Evolutionary conservation across 2,113 vertebrate species (phyloP).

Genomic region (Anseranas semipalmata): DNA sequence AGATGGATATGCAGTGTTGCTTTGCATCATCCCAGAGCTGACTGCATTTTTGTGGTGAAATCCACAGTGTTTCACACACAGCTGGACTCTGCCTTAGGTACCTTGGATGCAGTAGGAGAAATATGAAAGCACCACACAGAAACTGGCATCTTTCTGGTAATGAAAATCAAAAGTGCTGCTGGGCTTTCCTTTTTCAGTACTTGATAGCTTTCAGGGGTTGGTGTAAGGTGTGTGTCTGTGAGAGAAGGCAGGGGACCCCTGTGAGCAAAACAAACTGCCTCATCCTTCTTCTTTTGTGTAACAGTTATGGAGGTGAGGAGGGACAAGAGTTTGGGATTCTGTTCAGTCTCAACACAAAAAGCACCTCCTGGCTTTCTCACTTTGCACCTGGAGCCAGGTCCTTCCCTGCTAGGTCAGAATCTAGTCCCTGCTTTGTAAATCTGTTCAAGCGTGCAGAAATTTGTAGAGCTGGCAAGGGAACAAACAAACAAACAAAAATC

Average conservation of each 20-base stretch:
- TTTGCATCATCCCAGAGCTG: background rate
- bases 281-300: background rate
- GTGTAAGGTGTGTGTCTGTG: rapidly evolving
- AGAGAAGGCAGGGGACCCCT: background rate
- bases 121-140: background rate
- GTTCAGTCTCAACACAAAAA: background rate
- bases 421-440: background rate
- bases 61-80: background rate
- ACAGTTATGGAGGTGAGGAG: background rate
- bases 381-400: background rate
- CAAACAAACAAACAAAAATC: too few species aligned
- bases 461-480: background rate
- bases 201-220: background rate
- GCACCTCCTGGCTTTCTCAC: background rate
- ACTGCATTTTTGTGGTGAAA: background rate
- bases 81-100: background rate
- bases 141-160: background rate
- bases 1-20: background rate
- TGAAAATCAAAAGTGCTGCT: background rate
- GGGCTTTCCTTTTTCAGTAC: background rate
- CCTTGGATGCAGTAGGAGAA: background rate
- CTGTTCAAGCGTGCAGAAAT: background rate
- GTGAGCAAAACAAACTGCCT: background rate
- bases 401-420: background rate
- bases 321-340: background rate